Conservation (phyloP, 2,113 vertebrate genomes). For the Syngnathus floridae region DNA sequence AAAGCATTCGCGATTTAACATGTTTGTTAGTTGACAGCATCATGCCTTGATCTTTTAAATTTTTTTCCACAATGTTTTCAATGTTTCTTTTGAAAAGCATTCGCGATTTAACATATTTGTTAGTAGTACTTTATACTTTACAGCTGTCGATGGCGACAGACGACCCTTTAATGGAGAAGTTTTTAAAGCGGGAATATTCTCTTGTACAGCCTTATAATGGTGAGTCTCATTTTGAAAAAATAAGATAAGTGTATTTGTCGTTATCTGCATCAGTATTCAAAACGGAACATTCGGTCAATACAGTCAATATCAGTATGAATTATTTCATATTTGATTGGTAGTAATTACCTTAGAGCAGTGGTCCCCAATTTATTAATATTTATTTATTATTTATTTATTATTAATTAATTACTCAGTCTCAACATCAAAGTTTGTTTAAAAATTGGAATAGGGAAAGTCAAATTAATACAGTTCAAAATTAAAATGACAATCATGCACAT, state of each 20-base stretch:
- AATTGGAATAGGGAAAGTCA: neutral
- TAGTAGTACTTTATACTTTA: neutral
- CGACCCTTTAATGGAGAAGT: constrained; percentile 76
- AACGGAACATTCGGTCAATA: no score
- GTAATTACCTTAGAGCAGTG: no score
- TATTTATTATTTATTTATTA: no score
- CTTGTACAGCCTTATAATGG: constrained; percentile 87
- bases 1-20: neutral
- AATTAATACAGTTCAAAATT: neutral
- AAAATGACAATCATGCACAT: no score
- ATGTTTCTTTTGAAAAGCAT: neutral
- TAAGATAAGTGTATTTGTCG: neutral
- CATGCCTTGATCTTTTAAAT: neutral
- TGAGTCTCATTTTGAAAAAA: constrained; percentile 36
- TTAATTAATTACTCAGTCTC: neutral
- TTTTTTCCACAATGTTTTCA: neutral
- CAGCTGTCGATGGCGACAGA: constrained; percentile 49
- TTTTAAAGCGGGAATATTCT: constrained; percentile 87
- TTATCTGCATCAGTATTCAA: no score
- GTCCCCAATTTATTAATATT: no score
- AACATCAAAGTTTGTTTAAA: neutral
- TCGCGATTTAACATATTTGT: neutral
- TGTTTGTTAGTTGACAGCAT: neutral
- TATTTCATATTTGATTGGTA: no score
- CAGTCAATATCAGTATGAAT: no score